Evolutionary conservation across 2,888 invertebrate genomes (phyloP).

Genomic region (Morpho achilles): DNA sequence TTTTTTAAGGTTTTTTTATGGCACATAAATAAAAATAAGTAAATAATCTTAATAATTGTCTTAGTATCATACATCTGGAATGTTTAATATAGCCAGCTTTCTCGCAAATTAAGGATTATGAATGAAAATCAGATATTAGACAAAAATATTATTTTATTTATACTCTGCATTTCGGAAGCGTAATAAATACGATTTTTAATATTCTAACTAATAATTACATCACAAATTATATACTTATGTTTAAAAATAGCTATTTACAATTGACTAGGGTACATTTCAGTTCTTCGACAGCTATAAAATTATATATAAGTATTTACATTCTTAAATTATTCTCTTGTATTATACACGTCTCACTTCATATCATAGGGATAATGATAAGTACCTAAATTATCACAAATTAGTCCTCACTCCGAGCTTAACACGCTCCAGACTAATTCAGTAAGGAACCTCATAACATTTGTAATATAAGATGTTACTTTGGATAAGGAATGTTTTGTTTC

Average conservation of each 20-base stretch:
- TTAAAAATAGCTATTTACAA: slow-evolving; percentile 68
- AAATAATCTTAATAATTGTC: neutral
- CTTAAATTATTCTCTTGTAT: slow-evolving; percentile 36
- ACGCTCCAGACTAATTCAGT: slow-evolving; percentile 41
- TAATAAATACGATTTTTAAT: slow-evolving; percentile 76
- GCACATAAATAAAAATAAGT: neutral
- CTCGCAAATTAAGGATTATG: neutral
- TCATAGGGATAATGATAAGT: slow-evolving; percentile 56
- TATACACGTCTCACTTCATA: slow-evolving; percentile 43
- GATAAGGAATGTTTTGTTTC: slow-evolving; percentile 51
- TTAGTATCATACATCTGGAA: neutral
- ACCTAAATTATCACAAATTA: slow-evolving; percentile 73
- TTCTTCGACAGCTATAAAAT: slow-evolving; percentile 62
- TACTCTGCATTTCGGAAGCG: slow-evolving; percentile 76
- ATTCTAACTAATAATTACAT: slow-evolving; percentile 74
- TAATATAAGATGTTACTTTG: slow-evolving; percentile 35
- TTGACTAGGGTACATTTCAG: slow-evolving; percentile 79
- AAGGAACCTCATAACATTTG: slow-evolving; percentile 63
- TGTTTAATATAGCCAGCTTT: neutral
- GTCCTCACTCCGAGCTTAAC: slow-evolving; percentile 32
- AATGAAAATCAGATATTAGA: slow-evolving; percentile 60
- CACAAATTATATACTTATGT: slow-evolving; percentile 72
- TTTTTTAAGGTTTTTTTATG: too few relatives aligned
- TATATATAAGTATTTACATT: slow-evolving; percentile 46
- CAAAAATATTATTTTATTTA: slow-evolving; percentile 77